phyloP scores from a whole-genome alignment of 2,888 invertebrate species.

The Pachycephus smyrnensis region DNA sequence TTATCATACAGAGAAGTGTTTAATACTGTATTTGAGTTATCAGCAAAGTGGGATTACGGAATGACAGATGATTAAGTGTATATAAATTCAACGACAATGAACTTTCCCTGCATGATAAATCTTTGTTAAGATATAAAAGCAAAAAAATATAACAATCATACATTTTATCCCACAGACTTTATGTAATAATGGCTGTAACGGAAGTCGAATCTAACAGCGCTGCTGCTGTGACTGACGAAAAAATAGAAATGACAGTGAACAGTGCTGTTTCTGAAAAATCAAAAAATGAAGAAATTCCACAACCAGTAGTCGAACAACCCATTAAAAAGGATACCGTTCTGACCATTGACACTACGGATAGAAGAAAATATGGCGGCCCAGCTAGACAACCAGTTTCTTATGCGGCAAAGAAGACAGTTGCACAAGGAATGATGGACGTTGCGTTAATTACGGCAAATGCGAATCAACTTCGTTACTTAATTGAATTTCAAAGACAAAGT shows the following conservation, averaged over 20 bases:
- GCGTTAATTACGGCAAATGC: conserved; percentile 79
- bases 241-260: no score
- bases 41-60: background rate
- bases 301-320: conserved; percentile 20
- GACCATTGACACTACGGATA: conserved; percentile 46
- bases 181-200: background rate
- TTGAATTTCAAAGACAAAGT: conserved; percentile 72
- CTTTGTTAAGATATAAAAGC: no score
- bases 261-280: no score
- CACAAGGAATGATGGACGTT: conserved; percentile 79
- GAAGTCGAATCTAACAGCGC: background rate
- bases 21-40: background rate
- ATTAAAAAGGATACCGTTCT: conserved; percentile 29
- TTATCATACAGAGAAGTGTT: background rate
- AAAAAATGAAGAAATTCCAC: background rate
- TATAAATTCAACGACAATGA: background rate
- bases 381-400: conserved; percentile 60
- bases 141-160: background rate
- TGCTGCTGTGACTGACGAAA: no score
- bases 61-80: background rate
- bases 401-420: conserved; percentile 73
- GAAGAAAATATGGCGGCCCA: conserved; percentile 27
- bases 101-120: background rate
- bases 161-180: background rate
- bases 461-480: conserved; percentile 76